Percentiles rank a stretch among this genome's conserved stretches.
Evolutionary conservation across 1,140 invertebrate genomes (phyloP).

Genomic region (Drosophila setifemur): DNA sequence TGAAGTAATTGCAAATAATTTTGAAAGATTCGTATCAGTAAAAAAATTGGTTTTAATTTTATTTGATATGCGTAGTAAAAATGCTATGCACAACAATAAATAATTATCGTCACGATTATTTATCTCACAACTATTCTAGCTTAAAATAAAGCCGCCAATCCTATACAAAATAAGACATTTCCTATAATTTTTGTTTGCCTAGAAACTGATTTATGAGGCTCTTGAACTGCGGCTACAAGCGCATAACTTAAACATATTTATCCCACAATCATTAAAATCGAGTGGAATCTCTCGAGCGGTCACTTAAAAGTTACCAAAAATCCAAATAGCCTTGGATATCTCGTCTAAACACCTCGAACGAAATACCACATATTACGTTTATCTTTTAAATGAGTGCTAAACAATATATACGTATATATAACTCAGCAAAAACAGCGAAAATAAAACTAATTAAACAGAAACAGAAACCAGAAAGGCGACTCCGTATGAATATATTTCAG

Average conservation of each 20-base stretch:
- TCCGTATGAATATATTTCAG: background rate
- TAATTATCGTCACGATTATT: too few species aligned
- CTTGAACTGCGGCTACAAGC: slow-evolving; percentile 16
- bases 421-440: slow-evolving; percentile 14
- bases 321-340: slow-evolving; percentile 40
- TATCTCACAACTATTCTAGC: slow-evolving; percentile 2
- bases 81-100: too few species aligned
- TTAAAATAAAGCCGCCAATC: background rate
- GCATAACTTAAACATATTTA: slow-evolving; percentile 2
- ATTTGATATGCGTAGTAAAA: too few species aligned
- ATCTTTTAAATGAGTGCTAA: slow-evolving; percentile 26
- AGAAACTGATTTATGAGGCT: slow-evolving; percentile 22
- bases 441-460: slow-evolving; percentile 58
- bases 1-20: background rate
- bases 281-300: background rate
- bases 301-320: slow-evolving; percentile 15
- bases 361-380: slow-evolving; percentile 38
- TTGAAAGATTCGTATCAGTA: too few species aligned
- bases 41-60: too few species aligned
- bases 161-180: slow-evolving; percentile 3
- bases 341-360: slow-evolving; percentile 10
- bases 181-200: background rate
- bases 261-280: slow-evolving; percentile 1
- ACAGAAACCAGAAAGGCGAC: slow-evolving; percentile 47
- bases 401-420: slow-evolving; percentile 16